These are phyloP conservation scores for Sebastes alutus DNA, from an alignment of 2,797 vertebrate genomes.

Conservation along the genomic window DNA sequence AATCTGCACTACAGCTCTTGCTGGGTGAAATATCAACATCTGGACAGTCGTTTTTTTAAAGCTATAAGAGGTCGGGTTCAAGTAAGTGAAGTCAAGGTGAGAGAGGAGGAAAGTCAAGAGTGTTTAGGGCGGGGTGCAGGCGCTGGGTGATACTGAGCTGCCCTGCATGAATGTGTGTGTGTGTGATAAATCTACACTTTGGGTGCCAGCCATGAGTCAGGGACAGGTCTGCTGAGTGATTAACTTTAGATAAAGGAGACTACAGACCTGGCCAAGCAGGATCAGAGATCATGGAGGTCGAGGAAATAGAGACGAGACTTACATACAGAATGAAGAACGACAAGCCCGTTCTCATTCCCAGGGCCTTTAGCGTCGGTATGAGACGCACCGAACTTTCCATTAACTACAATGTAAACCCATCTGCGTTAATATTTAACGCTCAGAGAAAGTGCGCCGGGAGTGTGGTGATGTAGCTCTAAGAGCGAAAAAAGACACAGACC, in stretches of 20 bases:
- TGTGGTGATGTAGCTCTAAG: too few relatives aligned
- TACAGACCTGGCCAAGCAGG: constrained; percentile 37
- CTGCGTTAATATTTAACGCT: too few relatives aligned
- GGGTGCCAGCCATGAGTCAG: constrained; percentile 40
- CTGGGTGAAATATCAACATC: constrained; percentile 55
- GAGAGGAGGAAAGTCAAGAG: constrained; percentile 30
- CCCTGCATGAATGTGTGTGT: constrained; percentile 34
- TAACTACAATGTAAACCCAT: too few relatives aligned
- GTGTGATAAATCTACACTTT: constrained; percentile 61
- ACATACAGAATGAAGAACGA: constrained; percentile 6
- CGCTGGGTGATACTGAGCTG: constrained; percentile 17
- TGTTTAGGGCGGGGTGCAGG: background rate
- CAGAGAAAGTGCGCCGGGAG: too few relatives aligned
- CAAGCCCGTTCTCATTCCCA: too few relatives aligned
- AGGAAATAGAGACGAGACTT: constrained; percentile 37
- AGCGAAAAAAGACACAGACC: too few relatives aligned
- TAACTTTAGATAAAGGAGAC: constrained; percentile 60
- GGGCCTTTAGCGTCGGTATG: too few relatives aligned
- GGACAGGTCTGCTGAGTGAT: constrained; percentile 46
- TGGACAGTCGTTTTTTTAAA: constrained; percentile 18
- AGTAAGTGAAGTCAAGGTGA: constrained; percentile 43
- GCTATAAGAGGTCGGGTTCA: constrained; percentile 2
- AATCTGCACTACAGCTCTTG: constrained; percentile 36
- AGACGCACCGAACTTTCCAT: too few relatives aligned
- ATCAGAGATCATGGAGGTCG: constrained; percentile 23